Evolutionary conservation across 2,888 invertebrate genomes (phyloP).

Genomic region (Parnassius glacialis): DNA sequence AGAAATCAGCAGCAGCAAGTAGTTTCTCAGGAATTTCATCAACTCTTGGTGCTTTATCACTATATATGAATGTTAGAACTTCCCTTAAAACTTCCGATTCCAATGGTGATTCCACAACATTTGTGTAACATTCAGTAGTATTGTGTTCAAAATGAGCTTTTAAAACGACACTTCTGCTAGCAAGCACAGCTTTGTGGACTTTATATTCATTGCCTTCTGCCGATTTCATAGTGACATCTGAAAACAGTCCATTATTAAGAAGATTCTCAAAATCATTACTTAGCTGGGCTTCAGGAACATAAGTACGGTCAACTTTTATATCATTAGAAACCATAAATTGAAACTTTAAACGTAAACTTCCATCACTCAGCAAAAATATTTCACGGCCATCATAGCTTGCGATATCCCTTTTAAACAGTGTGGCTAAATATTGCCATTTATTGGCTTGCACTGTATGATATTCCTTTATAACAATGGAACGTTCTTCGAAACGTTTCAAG

Average conservation of each 20-base stretch:
- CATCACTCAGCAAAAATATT: conserved; percentile 60
- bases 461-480: conserved; percentile 66
- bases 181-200: conserved; percentile 69
- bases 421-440: conserved; percentile 72
- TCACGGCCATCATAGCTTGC: conserved; percentile 58
- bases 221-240: conserved; percentile 69
- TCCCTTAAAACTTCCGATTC: conserved; percentile 65
- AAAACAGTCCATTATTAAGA: conserved; percentile 60
- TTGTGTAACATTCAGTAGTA: conserved; percentile 65
- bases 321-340: conserved; percentile 70
- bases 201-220: conserved; percentile 62
- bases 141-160: conserved; percentile 74
- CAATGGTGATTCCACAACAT: conserved; percentile 62
- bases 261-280: conserved; percentile 68
- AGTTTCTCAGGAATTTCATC: conserved; percentile 70
- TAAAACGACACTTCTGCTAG: conserved; percentile 66
- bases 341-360: conserved; percentile 65
- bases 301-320: conserved; percentile 56
- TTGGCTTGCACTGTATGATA: conserved; percentile 68
- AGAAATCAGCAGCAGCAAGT: conserved; percentile 70
- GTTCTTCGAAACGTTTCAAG: conserved; percentile 66
- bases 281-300: conserved; percentile 58
- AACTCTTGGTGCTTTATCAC: conserved; percentile 67
- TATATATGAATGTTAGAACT: conserved; percentile 68
- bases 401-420: conserved; percentile 64